A percentile compares a stretch with the other conserved stretches of the same genome.
These are phyloP conservation scores for Neodiprion pinetum DNA, from an alignment of 1,140 invertebrate genomes.

Conservation along the genomic window DNA sequence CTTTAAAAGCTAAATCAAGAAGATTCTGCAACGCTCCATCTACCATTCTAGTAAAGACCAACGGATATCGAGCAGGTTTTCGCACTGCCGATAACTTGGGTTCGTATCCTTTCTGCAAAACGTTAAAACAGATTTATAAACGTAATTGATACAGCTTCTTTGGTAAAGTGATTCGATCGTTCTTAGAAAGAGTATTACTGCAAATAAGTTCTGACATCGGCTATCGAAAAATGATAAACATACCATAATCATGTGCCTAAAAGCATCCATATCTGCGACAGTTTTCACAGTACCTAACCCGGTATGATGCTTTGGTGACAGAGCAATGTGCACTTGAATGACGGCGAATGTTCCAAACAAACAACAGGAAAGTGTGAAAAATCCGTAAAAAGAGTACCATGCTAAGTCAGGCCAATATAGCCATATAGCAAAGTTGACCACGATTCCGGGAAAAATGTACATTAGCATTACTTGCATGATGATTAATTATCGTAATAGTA, in stretches of 20 bases:
- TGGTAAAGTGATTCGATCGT: neutral
- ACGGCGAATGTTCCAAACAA: conserved; percentile 53
- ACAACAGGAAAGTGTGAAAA: conserved; percentile 51
- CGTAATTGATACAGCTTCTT: too few species aligned
- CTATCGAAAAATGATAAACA: conserved; percentile 14
- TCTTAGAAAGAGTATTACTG: conserved; percentile 18
- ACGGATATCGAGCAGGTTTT: conserved; percentile 63
- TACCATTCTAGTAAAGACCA: conserved; percentile 81
- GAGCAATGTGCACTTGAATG: conserved; percentile 58
- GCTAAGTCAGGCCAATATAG: conserved; percentile 41
- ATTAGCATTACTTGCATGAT: neutral
- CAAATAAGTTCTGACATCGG: conserved; percentile 30
- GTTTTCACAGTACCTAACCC: conserved; percentile 56
- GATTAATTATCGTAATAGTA: neutral
- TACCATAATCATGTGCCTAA: conserved; percentile 62
- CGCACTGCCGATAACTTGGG: conserved; percentile 39
- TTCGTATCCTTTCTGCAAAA: conserved; percentile 50
- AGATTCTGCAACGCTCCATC: conserved; percentile 84
- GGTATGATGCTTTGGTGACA: conserved; percentile 64
- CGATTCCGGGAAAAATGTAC: neutral
- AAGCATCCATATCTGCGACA: conserved; percentile 59
- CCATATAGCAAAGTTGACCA: neutral
- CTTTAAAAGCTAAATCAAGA: conserved; percentile 78
- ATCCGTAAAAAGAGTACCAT: conserved; percentile 44
- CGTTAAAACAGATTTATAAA: conserved; percentile 17